Conservation (phyloP, 2,797 vertebrate genomes). For the Paguma larvata region DNA sequence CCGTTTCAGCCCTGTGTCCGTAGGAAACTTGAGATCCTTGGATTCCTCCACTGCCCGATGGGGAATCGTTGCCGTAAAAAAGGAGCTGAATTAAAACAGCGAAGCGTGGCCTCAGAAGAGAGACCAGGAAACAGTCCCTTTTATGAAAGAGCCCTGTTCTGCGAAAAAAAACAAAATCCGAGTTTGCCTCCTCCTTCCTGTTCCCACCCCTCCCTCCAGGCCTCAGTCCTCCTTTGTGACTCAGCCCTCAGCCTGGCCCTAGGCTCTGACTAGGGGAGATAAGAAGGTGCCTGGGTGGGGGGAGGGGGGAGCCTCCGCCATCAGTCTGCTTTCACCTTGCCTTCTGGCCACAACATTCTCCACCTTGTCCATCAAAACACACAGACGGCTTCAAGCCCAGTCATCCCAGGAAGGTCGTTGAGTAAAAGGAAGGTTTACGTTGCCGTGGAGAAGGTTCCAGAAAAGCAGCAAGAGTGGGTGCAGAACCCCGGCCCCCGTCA, state of each 20-base stretch:
- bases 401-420: neutral
- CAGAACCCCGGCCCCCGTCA: neutral
- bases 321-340: neutral
- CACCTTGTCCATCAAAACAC: neutral
- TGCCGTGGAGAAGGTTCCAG: neutral
- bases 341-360: neutral
- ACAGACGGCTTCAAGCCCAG: neutral
- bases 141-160: neutral
- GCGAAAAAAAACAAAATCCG: neutral
- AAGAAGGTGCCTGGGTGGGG: neutral
- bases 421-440: neutral
- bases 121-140: neutral
- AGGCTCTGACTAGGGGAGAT: no score
- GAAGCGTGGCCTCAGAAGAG: neutral
- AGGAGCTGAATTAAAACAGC: neutral
- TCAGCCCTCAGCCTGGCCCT: neutral
- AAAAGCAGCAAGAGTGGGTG: neutral
- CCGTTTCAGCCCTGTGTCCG: neutral
- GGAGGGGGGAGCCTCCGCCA: no score
- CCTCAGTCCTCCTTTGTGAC: neutral
- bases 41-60: neutral
- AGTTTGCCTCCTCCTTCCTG: neutral
- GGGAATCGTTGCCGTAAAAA: neutral
- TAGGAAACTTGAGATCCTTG: neutral
- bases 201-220: neutral